phyloP scores from a whole-genome alignment of 2,113 vertebrate species.

The Odocoileus virginianus region DNA sequence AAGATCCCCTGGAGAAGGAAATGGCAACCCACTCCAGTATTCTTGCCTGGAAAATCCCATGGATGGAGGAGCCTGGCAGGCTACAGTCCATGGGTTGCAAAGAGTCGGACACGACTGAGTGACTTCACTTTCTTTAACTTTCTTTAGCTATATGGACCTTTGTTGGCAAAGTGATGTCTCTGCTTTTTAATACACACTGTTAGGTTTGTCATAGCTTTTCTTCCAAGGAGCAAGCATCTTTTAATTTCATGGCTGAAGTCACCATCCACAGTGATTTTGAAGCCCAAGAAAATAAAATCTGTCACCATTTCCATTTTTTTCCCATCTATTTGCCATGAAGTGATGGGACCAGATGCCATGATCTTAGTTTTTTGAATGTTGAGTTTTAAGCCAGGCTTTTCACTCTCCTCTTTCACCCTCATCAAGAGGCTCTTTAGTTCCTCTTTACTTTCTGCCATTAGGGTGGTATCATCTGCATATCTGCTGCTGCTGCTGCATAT shows the following conservation, averaged over 20 bases:
- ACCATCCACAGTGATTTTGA: not conserved
- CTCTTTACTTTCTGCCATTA: not conserved
- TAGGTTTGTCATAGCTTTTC: not conserved
- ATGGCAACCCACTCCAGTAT: not conserved
- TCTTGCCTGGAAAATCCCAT: not conserved
- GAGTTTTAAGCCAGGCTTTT: not conserved
- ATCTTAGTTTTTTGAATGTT: not conserved
- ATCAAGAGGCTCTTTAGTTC: not conserved
- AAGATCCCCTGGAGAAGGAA: not conserved
- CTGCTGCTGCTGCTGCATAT: not conserved
- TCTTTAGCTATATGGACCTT: not conserved
- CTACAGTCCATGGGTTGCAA: not conserved
- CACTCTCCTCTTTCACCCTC: not conserved
- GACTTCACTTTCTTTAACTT: not conserved
- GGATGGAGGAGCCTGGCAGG: not conserved
- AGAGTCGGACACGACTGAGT: not conserved
- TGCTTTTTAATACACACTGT: not conserved
- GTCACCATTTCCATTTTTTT: not conserved
- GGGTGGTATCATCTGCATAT: not conserved
- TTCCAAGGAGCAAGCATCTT: not conserved
- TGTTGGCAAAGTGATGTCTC: not conserved
- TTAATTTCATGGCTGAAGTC: not conserved
- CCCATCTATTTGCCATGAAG: not conserved
- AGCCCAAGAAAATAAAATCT: not conserved
- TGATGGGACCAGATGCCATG: not conserved